These are phyloP conservation scores for Halcyon smyrnensis DNA, from an alignment of 2,797 vertebrate genomes.

Conservation along the genomic window DNA sequence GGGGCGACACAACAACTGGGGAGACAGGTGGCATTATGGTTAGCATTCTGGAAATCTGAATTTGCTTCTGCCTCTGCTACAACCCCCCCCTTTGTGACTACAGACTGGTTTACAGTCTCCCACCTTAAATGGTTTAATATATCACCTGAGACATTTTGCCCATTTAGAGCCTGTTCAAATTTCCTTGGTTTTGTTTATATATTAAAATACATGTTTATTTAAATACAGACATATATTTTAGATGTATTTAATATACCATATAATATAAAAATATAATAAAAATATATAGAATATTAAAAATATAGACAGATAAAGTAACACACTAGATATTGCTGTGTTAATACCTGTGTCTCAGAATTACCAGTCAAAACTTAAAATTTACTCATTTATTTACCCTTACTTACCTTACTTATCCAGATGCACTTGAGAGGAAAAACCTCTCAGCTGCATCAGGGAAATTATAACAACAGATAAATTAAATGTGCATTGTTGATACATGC, in stretches of 20 bases:
- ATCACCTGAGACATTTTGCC: not conserved
- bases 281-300: not conserved
- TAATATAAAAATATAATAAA: not conserved
- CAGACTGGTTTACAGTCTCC: not conserved
- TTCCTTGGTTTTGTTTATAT: not conserved
- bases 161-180: not conserved
- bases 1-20: not conserved
- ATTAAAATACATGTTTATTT: not conserved
- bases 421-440: not conserved
- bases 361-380: not conserved
- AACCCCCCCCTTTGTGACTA: too few species aligned
- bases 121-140: not conserved
- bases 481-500: not conserved
- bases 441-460: not conserved
- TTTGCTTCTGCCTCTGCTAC: not conserved
- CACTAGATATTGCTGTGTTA: not conserved
- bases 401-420: not conserved
- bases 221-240: not conserved
- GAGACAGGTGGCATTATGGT: not conserved
- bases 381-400: not conserved
- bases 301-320: not conserved
- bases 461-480: not conserved
- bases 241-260: not conserved
- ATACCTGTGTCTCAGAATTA: not conserved
- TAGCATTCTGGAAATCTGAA: not conserved